phyloP scores from a whole-genome alignment of 1,140 invertebrate genomes.

The Philotrypesis tridentata region DNA sequence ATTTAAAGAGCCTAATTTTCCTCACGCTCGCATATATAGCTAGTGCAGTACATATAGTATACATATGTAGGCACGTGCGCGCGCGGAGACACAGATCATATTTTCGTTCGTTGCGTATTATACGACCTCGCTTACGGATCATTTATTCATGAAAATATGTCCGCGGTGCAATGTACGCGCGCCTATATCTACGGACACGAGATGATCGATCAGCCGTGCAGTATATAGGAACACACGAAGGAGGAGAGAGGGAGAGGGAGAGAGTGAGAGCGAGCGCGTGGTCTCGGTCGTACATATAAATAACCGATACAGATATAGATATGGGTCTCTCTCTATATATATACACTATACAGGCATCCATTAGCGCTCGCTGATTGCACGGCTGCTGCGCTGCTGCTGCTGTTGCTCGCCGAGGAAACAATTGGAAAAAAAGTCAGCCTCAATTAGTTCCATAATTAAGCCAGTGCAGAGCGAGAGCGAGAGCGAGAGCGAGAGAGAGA shows the following conservation, averaged over 20 bases:
- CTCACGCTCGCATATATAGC: not conserved
- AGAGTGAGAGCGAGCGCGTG: no score
- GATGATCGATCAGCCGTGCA: conserved; percentile 44
- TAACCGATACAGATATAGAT: no score
- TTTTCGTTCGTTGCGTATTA: no score
- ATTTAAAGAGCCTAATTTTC: not conserved
- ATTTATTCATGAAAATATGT: conserved; percentile 31
- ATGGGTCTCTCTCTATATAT: no score
- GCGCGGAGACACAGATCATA: no score
- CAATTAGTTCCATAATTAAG: conserved; percentile 42
- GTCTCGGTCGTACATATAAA: no score
- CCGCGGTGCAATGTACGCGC: not conserved
- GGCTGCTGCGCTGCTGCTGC: not conserved
- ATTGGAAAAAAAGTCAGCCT: conserved; percentile 16
- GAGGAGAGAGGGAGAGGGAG: no score
- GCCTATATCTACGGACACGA: not conserved
- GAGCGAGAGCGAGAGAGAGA: no score
- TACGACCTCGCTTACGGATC: not conserved
- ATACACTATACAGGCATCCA: no score
- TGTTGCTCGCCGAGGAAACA: not conserved
- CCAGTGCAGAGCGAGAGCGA: no score
- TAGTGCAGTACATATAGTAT: no score
- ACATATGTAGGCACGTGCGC: not conserved
- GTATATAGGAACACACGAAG: no score
- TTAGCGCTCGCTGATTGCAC: conserved; percentile 29